Evolutionary conservation across 2,797 vertebrate genomes (phyloP).

Genomic region (Anomalospiza imberbis): DNA sequence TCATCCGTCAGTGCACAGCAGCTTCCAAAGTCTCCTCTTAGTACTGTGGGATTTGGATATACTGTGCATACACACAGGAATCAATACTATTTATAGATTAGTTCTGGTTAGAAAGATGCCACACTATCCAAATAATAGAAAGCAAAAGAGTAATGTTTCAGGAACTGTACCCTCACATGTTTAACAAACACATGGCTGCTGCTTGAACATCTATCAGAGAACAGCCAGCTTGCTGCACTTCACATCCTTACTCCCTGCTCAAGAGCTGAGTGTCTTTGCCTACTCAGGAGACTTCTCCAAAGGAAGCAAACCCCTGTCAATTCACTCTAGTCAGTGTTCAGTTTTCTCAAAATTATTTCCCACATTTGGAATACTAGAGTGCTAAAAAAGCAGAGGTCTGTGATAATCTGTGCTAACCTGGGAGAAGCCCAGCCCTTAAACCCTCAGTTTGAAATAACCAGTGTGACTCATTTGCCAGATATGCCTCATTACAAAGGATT

Average conservation of each 20-base stretch:
- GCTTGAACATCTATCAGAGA: neutral
- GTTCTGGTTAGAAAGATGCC: neutral
- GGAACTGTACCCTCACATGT: neutral
- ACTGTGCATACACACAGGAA: neutral
- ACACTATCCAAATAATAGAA: neutral
- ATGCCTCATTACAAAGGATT: neutral
- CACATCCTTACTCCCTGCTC: neutral
- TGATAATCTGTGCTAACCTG: neutral
- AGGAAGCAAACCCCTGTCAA: neutral
- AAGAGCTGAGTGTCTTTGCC: neutral
- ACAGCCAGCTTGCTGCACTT: neutral
- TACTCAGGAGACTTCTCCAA: neutral
- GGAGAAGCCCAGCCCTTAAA: neutral
- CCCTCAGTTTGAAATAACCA: neutral
- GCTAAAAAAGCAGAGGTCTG: neutral
- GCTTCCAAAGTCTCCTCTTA: neutral
- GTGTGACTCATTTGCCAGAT: neutral
- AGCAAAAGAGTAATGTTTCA: neutral
- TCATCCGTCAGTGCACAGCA: neutral
- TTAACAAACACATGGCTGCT: neutral
- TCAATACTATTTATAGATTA: neutral
- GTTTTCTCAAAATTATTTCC: neutral
- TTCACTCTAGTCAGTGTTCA: neutral
- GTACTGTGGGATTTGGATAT: neutral
- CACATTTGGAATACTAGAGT: neutral